Conservation (phyloP, 2,888 invertebrate species). For the Acleris emargana region DNA sequence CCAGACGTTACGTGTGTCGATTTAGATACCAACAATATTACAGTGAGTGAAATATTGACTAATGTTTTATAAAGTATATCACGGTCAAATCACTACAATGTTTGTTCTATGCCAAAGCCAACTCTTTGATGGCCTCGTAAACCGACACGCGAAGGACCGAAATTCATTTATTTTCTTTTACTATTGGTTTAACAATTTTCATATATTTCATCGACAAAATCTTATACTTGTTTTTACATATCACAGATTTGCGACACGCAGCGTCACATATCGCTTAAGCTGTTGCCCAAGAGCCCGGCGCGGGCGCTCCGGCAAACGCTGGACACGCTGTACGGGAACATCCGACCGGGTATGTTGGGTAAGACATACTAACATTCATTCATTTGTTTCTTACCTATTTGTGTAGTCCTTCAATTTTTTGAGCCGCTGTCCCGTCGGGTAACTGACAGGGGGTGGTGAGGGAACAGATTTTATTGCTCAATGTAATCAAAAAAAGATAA, state of each 20-base stretch:
- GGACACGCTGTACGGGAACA: slow-evolving; percentile 88
- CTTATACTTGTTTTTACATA: slow-evolving; percentile 30
- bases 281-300: slow-evolving; percentile 94
- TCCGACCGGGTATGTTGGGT: slow-evolving; percentile 71
- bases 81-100: no score
- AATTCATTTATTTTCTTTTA: background rate
- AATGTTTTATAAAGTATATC: no score
- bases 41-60: no score
- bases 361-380: slow-evolving; percentile 8
- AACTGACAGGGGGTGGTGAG: no score
- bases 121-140: no score
- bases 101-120: no score
- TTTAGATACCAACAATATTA: slow-evolving; percentile 98
- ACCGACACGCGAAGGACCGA: no score
- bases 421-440: no score
- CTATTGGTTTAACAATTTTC: slow-evolving; percentile 15
- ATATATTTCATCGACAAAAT: background rate
- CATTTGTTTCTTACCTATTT: no score
- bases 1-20: slow-evolving; percentile 98
- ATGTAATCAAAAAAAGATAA: no score
- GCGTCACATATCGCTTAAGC: slow-evolving; percentile 89
- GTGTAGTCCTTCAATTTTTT: no score
- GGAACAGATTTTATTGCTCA: no score
- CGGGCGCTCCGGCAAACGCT: slow-evolving; percentile 91
- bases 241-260: slow-evolving; percentile 93